Conservation (phyloP, 2,888 invertebrate genomes). For the Apamea epomidion region DNA sequence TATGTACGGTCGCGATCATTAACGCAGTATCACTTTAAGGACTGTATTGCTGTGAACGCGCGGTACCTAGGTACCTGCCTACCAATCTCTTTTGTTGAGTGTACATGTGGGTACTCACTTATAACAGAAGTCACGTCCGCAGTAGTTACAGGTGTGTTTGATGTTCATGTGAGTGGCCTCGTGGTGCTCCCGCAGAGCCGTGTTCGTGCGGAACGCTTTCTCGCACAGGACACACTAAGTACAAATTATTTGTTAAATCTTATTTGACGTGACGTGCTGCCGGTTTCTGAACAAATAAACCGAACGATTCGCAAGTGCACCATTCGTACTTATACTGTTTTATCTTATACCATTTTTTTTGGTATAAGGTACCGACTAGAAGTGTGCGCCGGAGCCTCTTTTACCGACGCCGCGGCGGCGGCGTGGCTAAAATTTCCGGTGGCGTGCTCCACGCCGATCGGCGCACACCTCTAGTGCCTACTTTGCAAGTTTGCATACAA, state of each 20-base stretch:
- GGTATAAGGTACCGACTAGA: background rate
- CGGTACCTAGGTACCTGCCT: background rate
- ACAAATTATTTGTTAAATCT: constrained; percentile 15
- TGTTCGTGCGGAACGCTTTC: constrained; percentile 86
- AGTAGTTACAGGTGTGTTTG: constrained; percentile 85
- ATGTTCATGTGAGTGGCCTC: constrained; percentile 88
- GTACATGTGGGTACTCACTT: constrained; percentile 74
- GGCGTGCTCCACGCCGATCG: no score
- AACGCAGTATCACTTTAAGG: no score
- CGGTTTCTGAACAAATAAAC: background rate
- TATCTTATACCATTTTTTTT: background rate
- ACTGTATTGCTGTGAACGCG: no score
- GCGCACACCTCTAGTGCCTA: background rate
- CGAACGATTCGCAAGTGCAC: background rate
- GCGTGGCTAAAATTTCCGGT: background rate
- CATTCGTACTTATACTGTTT: background rate
- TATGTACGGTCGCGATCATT: no score
- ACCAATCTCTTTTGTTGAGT: constrained; percentile 8
- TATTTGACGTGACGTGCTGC: background rate
- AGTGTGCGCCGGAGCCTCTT: no score
- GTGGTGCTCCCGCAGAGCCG: constrained; percentile 87
- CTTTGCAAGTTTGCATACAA: background rate
- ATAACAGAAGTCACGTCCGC: constrained; percentile 87
- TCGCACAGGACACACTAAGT: constrained; percentile 83
- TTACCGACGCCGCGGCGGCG: background rate